Base-by-base conservation (phyloP, 2,888 invertebrate species). In the Phyto melanocephala region DNA sequence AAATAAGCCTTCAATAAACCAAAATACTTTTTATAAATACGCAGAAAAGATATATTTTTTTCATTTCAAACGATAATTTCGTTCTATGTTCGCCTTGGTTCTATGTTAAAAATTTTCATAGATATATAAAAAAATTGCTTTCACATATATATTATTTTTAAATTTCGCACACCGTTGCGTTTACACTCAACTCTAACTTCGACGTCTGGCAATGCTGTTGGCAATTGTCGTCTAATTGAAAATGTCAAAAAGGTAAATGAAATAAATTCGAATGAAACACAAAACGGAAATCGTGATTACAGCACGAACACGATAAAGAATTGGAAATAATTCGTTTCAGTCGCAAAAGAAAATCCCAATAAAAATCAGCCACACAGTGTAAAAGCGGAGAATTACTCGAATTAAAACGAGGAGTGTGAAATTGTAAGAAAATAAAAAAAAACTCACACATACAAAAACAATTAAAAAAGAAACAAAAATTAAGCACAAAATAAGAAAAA, bases 311-410 rank as follows among this genome's bases (percentile, higher is more conserved):
- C 58, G 42, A 81, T 72, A 65, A 60, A 78, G 70, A 65, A 60
- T 60, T 35, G 52, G 52, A 67, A 75, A 72, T 56, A 56, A 77
- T 72, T 74, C 54, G 70, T 67, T 75, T 84, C 83, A 85, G 84
- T 85, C 79, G 83, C 80, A 85, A 85, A 84, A 84, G 85, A 80
- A 85, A 84, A 80, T 77, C 83, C 80, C 65, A 85, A 85, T 84
- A 85, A 85, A 85, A 83, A 83, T 84, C 85, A 83, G 62, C 82
- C 83, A 85, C 85, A 83, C 65, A 84, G 85, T 79, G 81, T 65
- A 85, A 76, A 75, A 68, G 74, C 78, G 84, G 78, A 81, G 79
- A 76, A 79, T 62, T 50, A 71, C 54, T 70, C 54, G 1, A 71
- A 72, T 35, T 35, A 80, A 74, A 80, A 75, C 77, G 52, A 78